Conservation (phyloP, 1,140 invertebrate genomes). For the Camponotus pennsylvanicus region DNA sequence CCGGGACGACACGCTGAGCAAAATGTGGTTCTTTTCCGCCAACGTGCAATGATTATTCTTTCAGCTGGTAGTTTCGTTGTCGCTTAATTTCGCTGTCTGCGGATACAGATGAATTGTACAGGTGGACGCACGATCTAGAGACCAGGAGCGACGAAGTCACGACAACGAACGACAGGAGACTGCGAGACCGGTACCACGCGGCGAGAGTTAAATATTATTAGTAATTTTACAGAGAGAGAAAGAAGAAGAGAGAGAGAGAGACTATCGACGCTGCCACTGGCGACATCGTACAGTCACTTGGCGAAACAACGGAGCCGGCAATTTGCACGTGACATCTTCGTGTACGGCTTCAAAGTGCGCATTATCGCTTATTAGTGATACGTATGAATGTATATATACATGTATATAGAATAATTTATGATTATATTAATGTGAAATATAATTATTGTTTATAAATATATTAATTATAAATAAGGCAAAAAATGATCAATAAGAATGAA, state of each 20-base stretch:
- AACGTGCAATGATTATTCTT: background rate
- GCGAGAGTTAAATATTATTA: constrained; percentile 77
- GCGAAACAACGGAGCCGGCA: background rate
- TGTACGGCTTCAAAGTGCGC: background rate
- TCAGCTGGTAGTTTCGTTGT: background rate
- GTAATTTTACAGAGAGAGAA: constrained; percentile 2
- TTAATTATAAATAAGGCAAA: no score
- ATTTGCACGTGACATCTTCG: constrained; percentile 57
- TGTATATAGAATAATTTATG: no score
- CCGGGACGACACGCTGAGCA: background rate
- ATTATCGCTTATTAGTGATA: no score
- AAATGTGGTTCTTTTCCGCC: background rate
- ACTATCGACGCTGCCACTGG: constrained; percentile 1
- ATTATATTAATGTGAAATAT: background rate
- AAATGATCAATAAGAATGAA: no score
- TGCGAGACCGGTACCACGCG: constrained; percentile 73
- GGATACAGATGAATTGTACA: background rate
- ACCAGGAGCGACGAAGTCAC: no score
- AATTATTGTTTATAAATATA: background rate
- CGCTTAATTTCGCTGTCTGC: background rate
- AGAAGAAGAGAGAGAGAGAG: background rate
- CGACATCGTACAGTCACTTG: constrained; percentile 24
- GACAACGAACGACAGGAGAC: background rate
- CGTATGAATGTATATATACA: no score
- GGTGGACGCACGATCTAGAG: background rate